Base-by-base conservation (phyloP, 2,113 vertebrate species). In the Cyprinodon brontotheroides region DNA sequence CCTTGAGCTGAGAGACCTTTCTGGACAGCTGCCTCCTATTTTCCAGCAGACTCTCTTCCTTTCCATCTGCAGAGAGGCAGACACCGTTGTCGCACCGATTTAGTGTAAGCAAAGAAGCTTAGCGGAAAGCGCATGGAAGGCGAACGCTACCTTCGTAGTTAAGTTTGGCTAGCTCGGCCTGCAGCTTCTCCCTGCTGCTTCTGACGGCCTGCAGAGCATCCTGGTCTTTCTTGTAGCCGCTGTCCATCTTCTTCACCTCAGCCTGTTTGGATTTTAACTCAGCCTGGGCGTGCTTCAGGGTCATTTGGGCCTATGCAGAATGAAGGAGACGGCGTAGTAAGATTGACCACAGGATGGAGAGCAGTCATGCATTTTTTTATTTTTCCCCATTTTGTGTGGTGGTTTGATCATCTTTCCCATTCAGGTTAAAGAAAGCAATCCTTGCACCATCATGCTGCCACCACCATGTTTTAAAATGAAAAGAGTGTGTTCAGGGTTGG, bases 231-330 rank as follows among this genome's bases (percentile, higher is more conserved):
- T 95, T 95, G 86, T 97, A 98, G 20, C 95, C 93, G 59, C 81
- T 60, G 61, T 99, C 97, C 95, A 96, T 94, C 74, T 97, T 97
- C 87, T 96, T 97, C 65, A 97, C 94, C 92, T 98, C 96, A 5
- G 93, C 86, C 87, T 97, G 94, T 87, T 97, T 99, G 71, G 87
- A 92, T 85, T 98, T 97, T 70, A 99, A 87, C 79, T 99, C 97
- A 62, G 96, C 82, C 68, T 95, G 94, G n/a, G 96, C 92, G 60
- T 97, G 96, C 74, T 94, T 96, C 90, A 99, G 77, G 48, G 97
- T 98, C 96, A 99, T 97, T 77, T 97, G 93, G 74, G 96, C 94
- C 98, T 99, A 72, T 20, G 61, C 3, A 36, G 38, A 75, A 11
- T 40, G 17, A n/a, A 57, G 50, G 8, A 9, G 17, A 20, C n/a